Evolutionary conservation across 2,113 vertebrate species (phyloP).

Genomic region (Anser cygnoides): DNA sequence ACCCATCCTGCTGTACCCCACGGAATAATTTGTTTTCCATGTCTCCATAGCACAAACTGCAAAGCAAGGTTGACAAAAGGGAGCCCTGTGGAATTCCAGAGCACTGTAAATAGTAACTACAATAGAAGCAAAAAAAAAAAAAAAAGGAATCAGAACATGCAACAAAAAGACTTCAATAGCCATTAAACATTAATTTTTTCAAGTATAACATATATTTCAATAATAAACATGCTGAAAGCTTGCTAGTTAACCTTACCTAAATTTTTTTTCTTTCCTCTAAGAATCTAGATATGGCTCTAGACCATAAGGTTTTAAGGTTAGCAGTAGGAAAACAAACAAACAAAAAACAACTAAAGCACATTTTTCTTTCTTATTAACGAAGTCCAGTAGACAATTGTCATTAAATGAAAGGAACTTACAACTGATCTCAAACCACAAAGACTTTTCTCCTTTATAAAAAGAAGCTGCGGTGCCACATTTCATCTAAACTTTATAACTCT

Average conservation of each 20-base stretch:
- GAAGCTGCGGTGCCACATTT: not conserved
- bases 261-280: not conserved
- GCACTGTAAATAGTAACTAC: conserved; percentile 85
- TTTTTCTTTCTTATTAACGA: not conserved
- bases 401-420: not conserved
- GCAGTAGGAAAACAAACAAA: rapidly evolving
- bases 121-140: not conserved
- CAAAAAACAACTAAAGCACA: not conserved
- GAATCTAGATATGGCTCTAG: not conserved
- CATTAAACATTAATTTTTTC: not conserved
- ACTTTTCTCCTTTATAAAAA: not conserved
- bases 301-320: not conserved
- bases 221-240: not conserved
- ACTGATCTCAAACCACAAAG: not conserved
- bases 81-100: conserved; percentile 93
- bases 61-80: conserved; percentile 88
- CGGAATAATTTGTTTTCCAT: conserved; percentile 88
- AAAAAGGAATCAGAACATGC: not conserved
- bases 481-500: not conserved
- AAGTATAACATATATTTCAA: not conserved
- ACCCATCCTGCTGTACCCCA: conserved; percentile 81
- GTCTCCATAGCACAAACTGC: conserved; percentile 92
- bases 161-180: not conserved
- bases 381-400: not conserved
- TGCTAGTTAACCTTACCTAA: not conserved